phyloP scores from a whole-genome alignment of 2,113 vertebrate species.

The Zosterops borbonicus region DNA sequence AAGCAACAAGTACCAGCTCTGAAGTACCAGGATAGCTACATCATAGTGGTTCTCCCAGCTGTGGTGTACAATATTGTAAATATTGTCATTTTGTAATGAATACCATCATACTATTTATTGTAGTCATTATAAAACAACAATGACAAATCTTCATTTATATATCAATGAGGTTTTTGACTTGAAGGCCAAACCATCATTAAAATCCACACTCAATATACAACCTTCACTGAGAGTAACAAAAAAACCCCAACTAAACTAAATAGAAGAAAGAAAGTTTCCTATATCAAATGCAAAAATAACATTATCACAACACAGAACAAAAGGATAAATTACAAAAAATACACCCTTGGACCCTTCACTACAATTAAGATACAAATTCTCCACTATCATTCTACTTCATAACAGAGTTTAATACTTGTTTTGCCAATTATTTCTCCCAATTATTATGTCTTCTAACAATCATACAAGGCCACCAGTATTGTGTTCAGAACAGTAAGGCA shows the following conservation, averaged over 20 bases:
- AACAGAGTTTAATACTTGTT: fast-evolving
- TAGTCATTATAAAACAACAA: neutral
- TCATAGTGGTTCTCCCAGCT: neutral
- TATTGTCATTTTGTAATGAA: neutral
- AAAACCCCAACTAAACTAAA: neutral
- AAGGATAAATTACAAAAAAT: neutral
- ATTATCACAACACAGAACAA: neutral
- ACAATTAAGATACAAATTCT: neutral
- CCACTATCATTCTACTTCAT: neutral
- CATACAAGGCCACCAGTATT: neutral
- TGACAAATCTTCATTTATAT: neutral
- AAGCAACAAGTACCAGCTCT: neutral
- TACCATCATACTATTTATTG: neutral
- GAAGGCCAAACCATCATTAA: neutral
- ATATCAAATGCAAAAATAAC: neutral
- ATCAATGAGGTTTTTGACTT: neutral
- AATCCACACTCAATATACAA: neutral
- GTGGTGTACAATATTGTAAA: neutral
- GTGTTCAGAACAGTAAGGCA: neutral
- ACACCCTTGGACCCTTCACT: neutral
- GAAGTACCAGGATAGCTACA: neutral
- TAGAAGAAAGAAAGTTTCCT: neutral
- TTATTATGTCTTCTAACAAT: neutral
- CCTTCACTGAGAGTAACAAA: neutral
- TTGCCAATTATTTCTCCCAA: neutral